These are phyloP conservation scores for Spisula solida DNA, from an alignment of 2,888 invertebrate genomes.

Conservation along the genomic window DNA sequence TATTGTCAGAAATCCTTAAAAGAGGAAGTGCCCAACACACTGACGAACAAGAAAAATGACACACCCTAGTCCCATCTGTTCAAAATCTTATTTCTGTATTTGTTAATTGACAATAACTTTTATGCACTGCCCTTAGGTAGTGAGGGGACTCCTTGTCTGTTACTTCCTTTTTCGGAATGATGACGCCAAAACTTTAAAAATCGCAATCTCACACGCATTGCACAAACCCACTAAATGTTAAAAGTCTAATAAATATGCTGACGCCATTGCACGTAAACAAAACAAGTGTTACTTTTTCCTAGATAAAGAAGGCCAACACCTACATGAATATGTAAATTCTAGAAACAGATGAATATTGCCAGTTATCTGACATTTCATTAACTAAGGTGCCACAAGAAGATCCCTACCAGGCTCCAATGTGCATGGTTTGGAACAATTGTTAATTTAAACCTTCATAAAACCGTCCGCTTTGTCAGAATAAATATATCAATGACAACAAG, in stretches of 20 bases:
- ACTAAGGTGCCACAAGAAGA: not conserved
- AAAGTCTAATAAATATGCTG: not conserved
- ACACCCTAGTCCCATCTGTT: too few species aligned
- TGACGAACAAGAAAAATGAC: too few species aligned
- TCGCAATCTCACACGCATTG: too few species aligned
- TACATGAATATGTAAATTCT: not conserved
- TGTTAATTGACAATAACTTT: too few species aligned
- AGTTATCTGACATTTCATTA: constrained; percentile 18
- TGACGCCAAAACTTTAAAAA: too few species aligned
- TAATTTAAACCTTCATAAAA: not conserved
- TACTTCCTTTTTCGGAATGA: too few species aligned
- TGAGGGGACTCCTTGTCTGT: too few species aligned
- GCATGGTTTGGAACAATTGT: not conserved
- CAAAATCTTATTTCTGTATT: too few species aligned
- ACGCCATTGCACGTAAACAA: not conserved
- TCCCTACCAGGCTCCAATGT: not conserved
- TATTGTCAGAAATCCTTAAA: too few species aligned
- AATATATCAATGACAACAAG: not conserved
- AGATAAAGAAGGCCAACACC: not conserved
- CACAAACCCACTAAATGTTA: too few species aligned
- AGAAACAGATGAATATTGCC: constrained; percentile 5
- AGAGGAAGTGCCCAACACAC: too few species aligned
- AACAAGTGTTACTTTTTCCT: not conserved
- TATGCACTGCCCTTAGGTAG: too few species aligned
- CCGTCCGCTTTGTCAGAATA: not conserved